phyloP scores from a whole-genome alignment of 2,113 vertebrate species.

The Rhinogobius similis region DNA sequence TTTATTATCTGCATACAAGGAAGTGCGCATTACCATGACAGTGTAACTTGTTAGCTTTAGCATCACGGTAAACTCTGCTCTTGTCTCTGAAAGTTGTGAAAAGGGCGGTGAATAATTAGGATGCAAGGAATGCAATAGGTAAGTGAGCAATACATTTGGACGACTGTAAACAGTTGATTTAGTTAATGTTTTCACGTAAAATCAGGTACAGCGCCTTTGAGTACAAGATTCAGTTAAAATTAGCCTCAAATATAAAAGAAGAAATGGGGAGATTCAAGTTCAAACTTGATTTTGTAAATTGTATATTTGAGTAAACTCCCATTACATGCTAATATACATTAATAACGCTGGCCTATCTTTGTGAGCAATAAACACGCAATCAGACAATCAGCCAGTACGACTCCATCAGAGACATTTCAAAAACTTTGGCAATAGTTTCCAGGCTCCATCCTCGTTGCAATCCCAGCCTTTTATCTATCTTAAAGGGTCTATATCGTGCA shows the following conservation, averaged over 20 bases:
- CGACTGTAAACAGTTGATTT: too few relatives aligned
- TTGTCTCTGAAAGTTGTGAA: too few relatives aligned
- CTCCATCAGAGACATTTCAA: background rate
- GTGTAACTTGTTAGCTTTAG: too few relatives aligned
- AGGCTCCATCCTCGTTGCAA: background rate
- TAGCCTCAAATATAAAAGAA: background rate
- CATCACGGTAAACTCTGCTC: too few relatives aligned
- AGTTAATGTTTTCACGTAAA: too few relatives aligned
- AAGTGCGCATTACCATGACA: too few relatives aligned
- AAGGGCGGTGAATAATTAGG: too few relatives aligned
- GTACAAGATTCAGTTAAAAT: background rate
- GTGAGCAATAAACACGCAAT: constrained; percentile 7
- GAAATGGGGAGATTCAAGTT: background rate
- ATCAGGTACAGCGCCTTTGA: background rate
- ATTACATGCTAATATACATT: background rate
- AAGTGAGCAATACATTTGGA: too few relatives aligned
- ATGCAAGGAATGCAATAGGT: too few relatives aligned
- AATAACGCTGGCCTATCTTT: constrained; percentile 5
- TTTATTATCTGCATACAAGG: too few relatives aligned
- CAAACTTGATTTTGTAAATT: too few relatives aligned
- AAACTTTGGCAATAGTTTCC: background rate
- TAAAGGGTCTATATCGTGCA: background rate
- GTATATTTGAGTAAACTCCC: background rate
- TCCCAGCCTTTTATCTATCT: constrained; percentile 13
- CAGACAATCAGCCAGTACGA: constrained; percentile 3